phyloP scores from a whole-genome alignment of 2,888 invertebrate genomes.

The Augiades crinisus region DNA sequence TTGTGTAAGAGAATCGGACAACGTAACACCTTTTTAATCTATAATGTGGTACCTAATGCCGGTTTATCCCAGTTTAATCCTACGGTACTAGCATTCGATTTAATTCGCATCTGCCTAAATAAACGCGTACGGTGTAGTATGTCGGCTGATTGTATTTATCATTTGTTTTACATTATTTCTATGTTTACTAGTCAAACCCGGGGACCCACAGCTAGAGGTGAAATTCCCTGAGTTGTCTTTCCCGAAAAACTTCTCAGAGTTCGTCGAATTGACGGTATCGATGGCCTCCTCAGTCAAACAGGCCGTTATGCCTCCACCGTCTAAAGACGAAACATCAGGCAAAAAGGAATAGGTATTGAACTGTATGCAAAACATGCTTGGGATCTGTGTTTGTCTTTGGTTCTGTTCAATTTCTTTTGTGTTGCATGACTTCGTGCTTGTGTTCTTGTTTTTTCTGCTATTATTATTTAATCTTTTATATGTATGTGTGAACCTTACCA shows the following conservation, averaged over 20 bases:
- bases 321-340: conserved; percentile 53
- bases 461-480: no score
- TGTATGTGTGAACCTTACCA: no score
- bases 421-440: conserved; percentile 5
- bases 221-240: conserved; percentile 82
- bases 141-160: no score
- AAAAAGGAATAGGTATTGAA: conserved; percentile 67
- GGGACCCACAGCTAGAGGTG: conserved; percentile 83
- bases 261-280: conserved; percentile 65
- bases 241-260: conserved; percentile 82
- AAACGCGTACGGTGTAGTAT: no score
- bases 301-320: conserved; percentile 72
- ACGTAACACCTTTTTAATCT: no score
- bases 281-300: conserved; percentile 66
- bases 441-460: background rate
- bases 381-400: background rate
- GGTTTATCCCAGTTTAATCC: no score
- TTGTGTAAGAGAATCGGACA: no score
- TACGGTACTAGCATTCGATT: no score
- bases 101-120: no score
- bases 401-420: conserved; percentile 12
- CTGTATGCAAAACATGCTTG: conserved; percentile 26
- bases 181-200: conserved; percentile 82
- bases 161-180: background rate
- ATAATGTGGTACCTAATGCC: no score